A percentile compares a stretch with the other conserved stretches of the same genome.
phyloP scores from a whole-genome alignment of 2,888 invertebrate genomes.

The Beris morrisii region DNA sequence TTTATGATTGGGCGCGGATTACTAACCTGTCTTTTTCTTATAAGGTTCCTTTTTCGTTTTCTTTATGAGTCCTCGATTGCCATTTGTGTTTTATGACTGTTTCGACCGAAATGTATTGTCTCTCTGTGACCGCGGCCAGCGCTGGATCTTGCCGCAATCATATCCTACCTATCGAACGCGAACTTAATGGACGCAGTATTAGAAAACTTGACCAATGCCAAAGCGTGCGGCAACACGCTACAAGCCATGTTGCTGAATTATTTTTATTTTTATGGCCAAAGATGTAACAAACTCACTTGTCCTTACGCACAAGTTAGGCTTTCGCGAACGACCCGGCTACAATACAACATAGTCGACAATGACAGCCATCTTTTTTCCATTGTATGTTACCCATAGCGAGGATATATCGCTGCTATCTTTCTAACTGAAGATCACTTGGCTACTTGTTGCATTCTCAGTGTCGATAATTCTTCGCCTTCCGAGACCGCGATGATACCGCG shows the following conservation, averaged over 20 bases:
- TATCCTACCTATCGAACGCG: conserved; percentile 1
- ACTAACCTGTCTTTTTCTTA: conserved; percentile 29
- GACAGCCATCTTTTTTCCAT: conserved; percentile 30
- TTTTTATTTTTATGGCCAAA: conserved; percentile 28
- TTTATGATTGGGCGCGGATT: conserved; percentile 28
- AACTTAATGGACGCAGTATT: conserved; percentile 29
- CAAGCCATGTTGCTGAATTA: conserved; percentile 19
- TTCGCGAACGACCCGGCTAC: neutral
- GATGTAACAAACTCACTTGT: conserved; percentile 30
- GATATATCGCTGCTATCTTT: conserved; percentile 20
- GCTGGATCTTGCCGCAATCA: neutral
- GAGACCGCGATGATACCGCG: neutral
- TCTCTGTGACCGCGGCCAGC: conserved; percentile 8
- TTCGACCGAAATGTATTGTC: conserved; percentile 11
- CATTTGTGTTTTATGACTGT: conserved; percentile 34
- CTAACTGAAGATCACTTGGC: conserved; percentile 11
- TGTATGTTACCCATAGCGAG: conserved; percentile 23
- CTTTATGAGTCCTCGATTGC: conserved; percentile 33
- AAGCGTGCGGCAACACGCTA: conserved; percentile 17
- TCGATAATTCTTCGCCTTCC: conserved; percentile 26
- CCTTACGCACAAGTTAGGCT: conserved; percentile 27
- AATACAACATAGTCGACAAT: conserved; percentile 21
- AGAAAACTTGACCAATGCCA: conserved; percentile 25
- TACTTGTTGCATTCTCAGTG: conserved; percentile 30
- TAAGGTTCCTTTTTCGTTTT: conserved; percentile 32